Evolutionary conservation across 2,113 vertebrate genomes (phyloP).

Genomic region (Sinocyclocheilus anshuiensis): DNA sequence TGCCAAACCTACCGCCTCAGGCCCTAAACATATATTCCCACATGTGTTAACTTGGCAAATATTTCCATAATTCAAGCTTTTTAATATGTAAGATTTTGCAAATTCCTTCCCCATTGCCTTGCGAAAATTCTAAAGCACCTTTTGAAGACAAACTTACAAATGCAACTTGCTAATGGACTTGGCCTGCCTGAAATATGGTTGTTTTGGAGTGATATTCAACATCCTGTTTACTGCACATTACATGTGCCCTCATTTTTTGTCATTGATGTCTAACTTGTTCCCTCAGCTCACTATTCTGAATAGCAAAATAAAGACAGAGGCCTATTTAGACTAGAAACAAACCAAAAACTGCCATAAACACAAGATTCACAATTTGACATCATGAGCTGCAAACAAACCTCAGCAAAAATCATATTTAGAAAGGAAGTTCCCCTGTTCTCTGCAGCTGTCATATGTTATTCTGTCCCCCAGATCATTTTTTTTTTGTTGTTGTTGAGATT

Average conservation of each 20-base stretch:
- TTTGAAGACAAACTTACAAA: slow-evolving; percentile 15
- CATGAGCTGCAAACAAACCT: neutral
- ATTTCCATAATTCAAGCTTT: neutral
- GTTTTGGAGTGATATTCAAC: neutral
- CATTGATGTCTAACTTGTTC: slow-evolving; percentile 28
- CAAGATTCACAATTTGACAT: neutral
- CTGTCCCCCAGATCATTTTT: neutral
- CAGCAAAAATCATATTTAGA: slow-evolving; percentile 15
- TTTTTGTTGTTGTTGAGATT: neutral
- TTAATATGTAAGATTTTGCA: neutral
- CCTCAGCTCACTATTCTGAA: slow-evolving; percentile 6
- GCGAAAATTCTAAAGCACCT: neutral
- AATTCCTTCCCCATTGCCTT: slow-evolving; percentile 1
- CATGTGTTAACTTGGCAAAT: neutral
- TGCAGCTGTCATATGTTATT: neutral
- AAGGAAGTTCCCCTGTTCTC: neutral
- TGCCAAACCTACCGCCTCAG: neutral
- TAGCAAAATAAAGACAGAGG: slow-evolving; percentile 8
- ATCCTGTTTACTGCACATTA: slow-evolving; percentile 1
- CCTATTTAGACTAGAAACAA: slow-evolving; percentile 17
- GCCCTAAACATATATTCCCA: slow-evolving; percentile 12
- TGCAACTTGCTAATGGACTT: neutral
- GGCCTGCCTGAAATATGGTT: neutral
- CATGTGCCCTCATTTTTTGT: slow-evolving; percentile 5
- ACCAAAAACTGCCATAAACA: neutral